Evolutionary conservation across 1,140 invertebrate species (phyloP), one percentile per base, ranked within the genome.

Genomic region (Temnothorax nylanderi): DNA sequence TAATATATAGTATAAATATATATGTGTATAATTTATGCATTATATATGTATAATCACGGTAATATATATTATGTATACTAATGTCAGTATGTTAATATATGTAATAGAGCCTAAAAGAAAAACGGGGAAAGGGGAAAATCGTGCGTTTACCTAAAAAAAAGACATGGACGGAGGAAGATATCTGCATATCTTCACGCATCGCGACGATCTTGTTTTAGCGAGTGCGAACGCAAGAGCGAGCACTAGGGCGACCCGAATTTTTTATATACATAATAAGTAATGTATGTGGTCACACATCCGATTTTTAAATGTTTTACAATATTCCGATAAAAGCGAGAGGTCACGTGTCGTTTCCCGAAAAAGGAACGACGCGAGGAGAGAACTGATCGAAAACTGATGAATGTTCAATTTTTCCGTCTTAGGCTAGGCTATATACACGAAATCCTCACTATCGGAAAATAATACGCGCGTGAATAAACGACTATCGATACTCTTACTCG

Each of bases 1-100:
- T 88, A 76, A 49, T 87, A 89, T 87, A 89, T 64, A 72, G 49
- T 86, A 85, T 75, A 88, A 56, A 87, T 82, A 84, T 77, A 87
- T 77, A 81, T 87, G 54, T 69, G 21, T 71, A 64, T 81, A 72
- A 86, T 78, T 80, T 58, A 47, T 69, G 54, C 64, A 58, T 69
- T 86, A 86, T 88, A 89, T 90, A 82, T 78, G 74, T 85, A 77
- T 85, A 72, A 84, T 62, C 26, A 88, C 58, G 49, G 51, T 75
- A 78, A 62, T 76, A 85, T 62, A 69, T 87, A 75, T 85, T 87
- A 78, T 78, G 37, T 72, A 58, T 89, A 87, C 51, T 82, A 87
- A 86, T 77, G 72, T 71, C 60, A 78, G 21, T 69, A 56, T 76
- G 56, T 88, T 71, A 75, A 62, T 58, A 47, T 78, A 69, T 76